Evolutionary conservation across 2,113 vertebrate genomes (phyloP).

Genomic region (Emydocephalus ijimae): DNA sequence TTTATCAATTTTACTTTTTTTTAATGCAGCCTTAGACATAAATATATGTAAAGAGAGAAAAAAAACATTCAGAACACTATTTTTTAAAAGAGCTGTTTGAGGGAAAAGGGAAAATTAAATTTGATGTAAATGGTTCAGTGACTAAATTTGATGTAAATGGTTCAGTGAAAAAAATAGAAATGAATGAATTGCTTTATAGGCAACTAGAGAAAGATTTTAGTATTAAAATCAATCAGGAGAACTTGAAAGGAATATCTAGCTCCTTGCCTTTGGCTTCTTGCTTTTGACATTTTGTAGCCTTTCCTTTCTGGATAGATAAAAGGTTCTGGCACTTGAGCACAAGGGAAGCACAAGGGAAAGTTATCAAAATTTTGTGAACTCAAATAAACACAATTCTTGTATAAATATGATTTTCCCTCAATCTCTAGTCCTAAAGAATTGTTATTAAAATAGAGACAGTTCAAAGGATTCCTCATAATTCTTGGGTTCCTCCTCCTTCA

Average conservation of each 20-base stretch:
- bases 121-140: neutral
- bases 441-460: neutral
- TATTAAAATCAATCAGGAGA: neutral
- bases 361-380: neutral
- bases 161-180: neutral
- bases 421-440: neutral
- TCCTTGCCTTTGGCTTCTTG: neutral
- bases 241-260: neutral
- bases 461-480: neutral
- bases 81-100: neutral
- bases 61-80: neutral
- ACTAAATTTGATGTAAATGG: too few relatives aligned
- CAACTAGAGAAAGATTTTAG: neutral
- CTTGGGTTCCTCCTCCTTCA: neutral
- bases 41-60: neutral
- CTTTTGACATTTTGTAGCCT: neutral
- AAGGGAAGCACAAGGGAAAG: neutral
- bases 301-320: too few relatives aligned
- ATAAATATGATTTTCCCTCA: neutral
- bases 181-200: neutral
- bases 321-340: neutral
- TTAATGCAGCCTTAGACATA: neutral
- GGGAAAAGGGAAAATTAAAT: neutral
- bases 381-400: neutral
- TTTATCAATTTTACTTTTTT: neutral